Percentiles rank a stretch among this genome's conserved stretches.
Evolutionary conservation across 1,140 invertebrate genomes (phyloP).

Genomic region (Caerostris darwini): DNA sequence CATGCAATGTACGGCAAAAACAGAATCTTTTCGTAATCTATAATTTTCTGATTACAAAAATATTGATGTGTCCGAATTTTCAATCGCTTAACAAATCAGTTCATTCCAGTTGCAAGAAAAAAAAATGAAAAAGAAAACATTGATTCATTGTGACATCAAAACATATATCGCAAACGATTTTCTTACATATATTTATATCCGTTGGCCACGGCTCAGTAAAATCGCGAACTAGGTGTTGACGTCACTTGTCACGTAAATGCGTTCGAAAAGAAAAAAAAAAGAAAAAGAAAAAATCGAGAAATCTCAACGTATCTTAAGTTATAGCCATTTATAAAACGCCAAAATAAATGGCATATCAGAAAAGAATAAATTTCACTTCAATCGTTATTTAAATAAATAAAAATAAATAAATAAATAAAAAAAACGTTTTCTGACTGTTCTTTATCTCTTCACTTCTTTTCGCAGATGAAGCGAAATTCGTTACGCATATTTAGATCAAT

Average conservation of each 20-base stretch:
- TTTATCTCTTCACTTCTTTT: not conserved
- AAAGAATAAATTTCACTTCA: slow-evolving; percentile 27
- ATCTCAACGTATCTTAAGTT: not conserved
- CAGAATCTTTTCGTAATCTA: too few species aligned
- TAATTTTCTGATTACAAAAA: not conserved
- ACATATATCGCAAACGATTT: slow-evolving; percentile 44
- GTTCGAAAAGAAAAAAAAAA: not conserved
- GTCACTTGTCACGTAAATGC: slow-evolving; percentile 44
- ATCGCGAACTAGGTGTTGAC: slow-evolving; percentile 17
- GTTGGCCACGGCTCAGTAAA: not conserved
- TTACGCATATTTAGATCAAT: slow-evolving; percentile 48
- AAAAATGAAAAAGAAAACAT: not conserved
- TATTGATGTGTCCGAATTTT: not conserved
- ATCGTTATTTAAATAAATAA: not conserved
- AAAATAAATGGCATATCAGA: slow-evolving; percentile 27
- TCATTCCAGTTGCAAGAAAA: not conserved
- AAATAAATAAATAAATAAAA: not conserved
- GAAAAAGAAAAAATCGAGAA: not conserved
- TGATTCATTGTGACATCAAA: slow-evolving; percentile 53
- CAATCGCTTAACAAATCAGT: slow-evolving; percentile 1
- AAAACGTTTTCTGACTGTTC: slow-evolving; percentile 9
- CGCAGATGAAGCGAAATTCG: slow-evolving; percentile 13
- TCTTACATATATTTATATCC: not conserved
- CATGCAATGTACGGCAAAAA: too few species aligned
- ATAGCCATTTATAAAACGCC: slow-evolving; percentile 20